Conservation (phyloP, 2,888 invertebrate species). For the Cosmia pyralina region DNA sequence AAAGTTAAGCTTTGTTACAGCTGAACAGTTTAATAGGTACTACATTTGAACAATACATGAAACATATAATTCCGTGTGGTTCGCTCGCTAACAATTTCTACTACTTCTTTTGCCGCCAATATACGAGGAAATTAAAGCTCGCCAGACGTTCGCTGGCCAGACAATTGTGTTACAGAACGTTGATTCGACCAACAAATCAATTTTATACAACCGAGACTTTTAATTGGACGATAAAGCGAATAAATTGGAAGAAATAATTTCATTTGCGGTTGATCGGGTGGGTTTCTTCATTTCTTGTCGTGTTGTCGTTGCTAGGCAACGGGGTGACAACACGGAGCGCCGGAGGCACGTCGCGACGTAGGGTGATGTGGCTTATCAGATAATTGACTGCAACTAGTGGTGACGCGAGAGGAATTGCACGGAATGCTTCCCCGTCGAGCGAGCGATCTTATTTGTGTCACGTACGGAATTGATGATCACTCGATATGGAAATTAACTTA, state of each 20-base stretch:
- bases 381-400: conserved; percentile 83
- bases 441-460: conserved; percentile 61
- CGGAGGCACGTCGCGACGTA: conserved; percentile 63
- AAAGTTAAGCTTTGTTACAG: conserved; percentile 19
- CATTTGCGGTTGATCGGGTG: conserved; percentile 74
- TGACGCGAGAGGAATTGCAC: conserved; percentile 73
- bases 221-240: conserved; percentile 72
- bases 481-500: conserved; percentile 65
- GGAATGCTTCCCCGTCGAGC: conserved; percentile 58
- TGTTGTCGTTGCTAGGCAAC: conserved; percentile 71
- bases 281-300: conserved; percentile 60
- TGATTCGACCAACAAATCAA: conserved; percentile 78
- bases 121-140: conserved; percentile 69
- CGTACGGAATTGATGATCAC: conserved; percentile 67
- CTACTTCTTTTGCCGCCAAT: conserved; percentile 40
- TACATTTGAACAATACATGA: conserved; percentile 40
- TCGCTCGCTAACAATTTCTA: conserved; percentile 48
- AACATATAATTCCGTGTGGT: conserved; percentile 40
- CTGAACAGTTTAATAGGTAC: conserved; percentile 33
- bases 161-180: conserved; percentile 80
- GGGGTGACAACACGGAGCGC: conserved; percentile 67
- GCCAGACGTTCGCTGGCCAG: conserved; percentile 72
- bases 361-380: conserved; percentile 83
- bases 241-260: conserved; percentile 76
- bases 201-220: conserved; percentile 74